Evolutionary conservation across 1,140 invertebrate genomes (phyloP), one percentile per base, ranked within the genome.

Genomic region (Eubasilissa regina): DNA sequence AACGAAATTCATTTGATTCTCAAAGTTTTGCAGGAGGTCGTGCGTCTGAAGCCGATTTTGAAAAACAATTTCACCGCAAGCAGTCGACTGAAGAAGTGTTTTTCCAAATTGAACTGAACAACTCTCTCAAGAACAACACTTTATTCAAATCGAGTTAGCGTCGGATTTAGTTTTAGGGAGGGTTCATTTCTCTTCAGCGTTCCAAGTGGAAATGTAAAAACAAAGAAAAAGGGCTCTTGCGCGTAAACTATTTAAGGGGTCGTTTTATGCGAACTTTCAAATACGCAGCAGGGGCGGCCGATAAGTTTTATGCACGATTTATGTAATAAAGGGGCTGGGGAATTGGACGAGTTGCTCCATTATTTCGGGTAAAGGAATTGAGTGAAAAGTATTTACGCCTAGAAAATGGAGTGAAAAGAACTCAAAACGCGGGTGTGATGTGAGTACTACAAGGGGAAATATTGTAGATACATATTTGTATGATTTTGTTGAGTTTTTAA

Each of bases 351-450:
- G 74, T 73, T 44, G 75, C 8, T 77, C 81, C 78, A 82, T 82
- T 82, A 78, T 82, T 82, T 80, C 55, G 62, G 77, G 62, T 68
- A 53, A 72, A 47, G 75, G 81, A 77, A 82, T 82, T 78, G 78
- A 82, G 68, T 82, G 81, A 82, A 80, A 82, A 82, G 81, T 80
- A 82, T 82, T 82, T 78, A 82, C 77, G 78, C 48, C 51, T 75
- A 48, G 73, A 80, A 80, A 80, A 82, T 80, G 70, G 75, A 82
- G 81, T 82, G 81, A 80, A 78, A 82, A 80, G 75, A 81, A 79
- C 74, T 78, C 55, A 47, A 6, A 35, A 12, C 10, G 53, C 17
- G 47, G 75, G 51, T 43, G 68, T 68, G 56, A 74, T 75, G 75
- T 47, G 43, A 21, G 9, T 15, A 44, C 17, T 43, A 58, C 56